A percentile compares a stretch with the other conserved stretches of the same genome.
phyloP scores from a whole-genome alignment of 2,113 vertebrate species.

The Gopherus evgoodei region DNA sequence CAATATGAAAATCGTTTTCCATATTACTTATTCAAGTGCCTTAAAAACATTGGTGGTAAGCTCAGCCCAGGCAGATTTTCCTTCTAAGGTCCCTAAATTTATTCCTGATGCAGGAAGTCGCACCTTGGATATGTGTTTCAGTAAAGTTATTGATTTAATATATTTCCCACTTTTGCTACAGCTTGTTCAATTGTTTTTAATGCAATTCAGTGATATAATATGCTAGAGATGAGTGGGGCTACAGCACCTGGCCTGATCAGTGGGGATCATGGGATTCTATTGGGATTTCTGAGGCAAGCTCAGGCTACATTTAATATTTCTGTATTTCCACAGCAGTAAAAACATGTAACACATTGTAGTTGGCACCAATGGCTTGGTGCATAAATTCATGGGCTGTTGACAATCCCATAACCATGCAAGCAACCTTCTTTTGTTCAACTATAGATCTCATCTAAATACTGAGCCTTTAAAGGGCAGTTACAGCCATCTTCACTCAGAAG shows the following conservation, averaged over 20 bases:
- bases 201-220: not conserved
- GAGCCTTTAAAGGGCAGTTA: not conserved
- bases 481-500: too few species aligned
- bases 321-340: not conserved
- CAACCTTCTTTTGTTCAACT: not conserved
- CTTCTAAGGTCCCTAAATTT: too few species aligned
- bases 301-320: not conserved
- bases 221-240: not conserved
- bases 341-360: not conserved
- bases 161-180: not conserved
- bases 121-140: too few species aligned
- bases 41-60: not conserved
- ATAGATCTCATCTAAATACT: not conserved
- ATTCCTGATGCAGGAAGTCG: too few species aligned
- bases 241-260: not conserved
- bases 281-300: not conserved
- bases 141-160: too few species aligned
- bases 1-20: not conserved
- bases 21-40: not conserved
- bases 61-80: not conserved
- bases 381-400: not conserved
- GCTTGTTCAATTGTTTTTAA: not conserved
- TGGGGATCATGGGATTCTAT: not conserved
- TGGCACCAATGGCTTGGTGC: not conserved
- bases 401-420: not conserved